Base-by-base conservation (phyloP, 2,113 vertebrate genomes). In the Vulpes ferrilata region DNA sequence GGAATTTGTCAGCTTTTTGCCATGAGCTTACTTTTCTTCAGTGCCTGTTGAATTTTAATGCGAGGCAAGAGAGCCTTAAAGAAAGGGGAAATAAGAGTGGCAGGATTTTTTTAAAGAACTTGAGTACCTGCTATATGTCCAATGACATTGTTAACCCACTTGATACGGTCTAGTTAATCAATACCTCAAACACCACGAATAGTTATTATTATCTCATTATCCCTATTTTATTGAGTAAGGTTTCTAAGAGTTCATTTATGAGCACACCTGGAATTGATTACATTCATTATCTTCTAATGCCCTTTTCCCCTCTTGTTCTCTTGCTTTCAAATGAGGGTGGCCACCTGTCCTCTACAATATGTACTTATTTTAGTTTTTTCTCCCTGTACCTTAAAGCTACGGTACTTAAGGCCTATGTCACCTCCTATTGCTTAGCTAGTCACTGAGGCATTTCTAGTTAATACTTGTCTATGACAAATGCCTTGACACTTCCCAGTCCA, bases 221-320 rank as follows among this genome's bases (percentile, higher is more conserved):
- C 55, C 88, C 73, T 95, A 43, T 43, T 73, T 92, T 79, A 62
- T 65, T 65, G 32, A 90, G 43, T 35, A 74, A 71, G 23, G 16
- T 78, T 93, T 91, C 78, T 78, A 90, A 94, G 71, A 85, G 74
- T 85, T 90, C 22, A 82, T 43, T 89, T 95, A 60, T 43, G 38
- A 87, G 43, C n/a, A 86, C 7, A 71, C 7, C 20, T 92, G 20
- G 73, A 62, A 78, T 88, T 12, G 22, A 96, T 86, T 53, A 32
- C 10, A 71, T 38, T 78, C 30, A 82, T 85, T 81, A 67, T 85
- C 84, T 76, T 85, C 93, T 48, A 88, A 35, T 73, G 51, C 23
- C 23, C 51, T 83, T 65, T 74, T 3, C 2, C 15, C 51, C 25
- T 78, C 53, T 71, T 53, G 5, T 57, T 93, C 48, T 95, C 32